phyloP scores from a whole-genome alignment of 2,888 invertebrate species.

The Harpagoxenus sublaevis region DNA sequence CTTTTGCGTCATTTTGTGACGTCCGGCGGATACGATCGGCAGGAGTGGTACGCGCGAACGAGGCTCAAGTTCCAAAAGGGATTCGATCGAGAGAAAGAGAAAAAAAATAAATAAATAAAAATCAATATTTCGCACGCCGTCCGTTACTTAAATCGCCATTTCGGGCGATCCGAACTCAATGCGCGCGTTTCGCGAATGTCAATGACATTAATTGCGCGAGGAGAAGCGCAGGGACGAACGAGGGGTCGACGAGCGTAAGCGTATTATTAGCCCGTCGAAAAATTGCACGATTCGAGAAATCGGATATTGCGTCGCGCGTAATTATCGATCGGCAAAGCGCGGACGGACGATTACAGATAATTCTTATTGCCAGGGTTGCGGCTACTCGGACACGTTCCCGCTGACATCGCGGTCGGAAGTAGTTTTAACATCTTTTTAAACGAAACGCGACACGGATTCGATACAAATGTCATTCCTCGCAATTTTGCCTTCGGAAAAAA shows the following conservation, averaged over 20 bases:
- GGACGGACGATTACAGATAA: not conserved
- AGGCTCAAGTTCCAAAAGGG: not conserved
- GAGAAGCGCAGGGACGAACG: not conserved
- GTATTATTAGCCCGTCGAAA: conserved; percentile 24
- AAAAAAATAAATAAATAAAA: not conserved
- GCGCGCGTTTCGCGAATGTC: conserved; percentile 12
- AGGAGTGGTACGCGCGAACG: not conserved
- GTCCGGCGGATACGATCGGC: conserved; percentile 4
- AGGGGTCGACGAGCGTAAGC: not conserved
- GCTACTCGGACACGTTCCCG: not conserved
- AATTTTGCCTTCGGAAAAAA: not conserved
- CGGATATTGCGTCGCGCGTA: conserved; percentile 49
- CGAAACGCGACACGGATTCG: not conserved
- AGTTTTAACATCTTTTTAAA: conserved; percentile 9
- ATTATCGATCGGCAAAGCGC: conserved; percentile 45
- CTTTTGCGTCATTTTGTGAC: conserved; percentile 27
- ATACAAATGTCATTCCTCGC: not conserved
- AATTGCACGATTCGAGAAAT: conserved; percentile 48
- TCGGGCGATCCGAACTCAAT: not conserved
- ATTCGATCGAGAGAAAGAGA: not conserved
- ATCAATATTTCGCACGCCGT: too few species aligned
- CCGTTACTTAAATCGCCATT: too few species aligned
- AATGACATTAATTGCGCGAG: not conserved
- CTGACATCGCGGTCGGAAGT: conserved; percentile 9
- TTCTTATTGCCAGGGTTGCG: not conserved